Evolutionary conservation across 2,797 vertebrate genomes (phyloP), one percentile per base, ranked within the genome.

Genomic region (Chaunax sp.): DNA sequence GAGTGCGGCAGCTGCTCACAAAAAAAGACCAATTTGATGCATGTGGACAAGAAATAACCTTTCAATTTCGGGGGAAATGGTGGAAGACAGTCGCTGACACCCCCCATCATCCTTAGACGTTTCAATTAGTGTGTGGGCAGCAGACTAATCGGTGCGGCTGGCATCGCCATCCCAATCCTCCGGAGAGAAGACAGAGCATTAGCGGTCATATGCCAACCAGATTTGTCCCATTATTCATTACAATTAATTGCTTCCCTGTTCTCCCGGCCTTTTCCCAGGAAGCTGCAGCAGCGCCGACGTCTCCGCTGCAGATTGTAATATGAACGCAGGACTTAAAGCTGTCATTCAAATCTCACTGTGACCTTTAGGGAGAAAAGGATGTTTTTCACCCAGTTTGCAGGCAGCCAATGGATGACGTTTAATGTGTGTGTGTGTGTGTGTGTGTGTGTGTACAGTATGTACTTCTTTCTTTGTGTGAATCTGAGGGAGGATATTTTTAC

Each of bases 161-260:
- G 92, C 57, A 94, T 95, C 95, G 91, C 91, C 88, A 83, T 92
- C 94, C 92, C 95, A 94, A 97, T 95, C 93, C 95, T 89, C 94
- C 89, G 86, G 94, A 93, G 95, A 1, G 1, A 15, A 23, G 26
- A 26, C 94, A 90, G 93, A 75, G 93, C 94, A 94, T 95, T 92
- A 94, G 93, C 89, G 94, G 92, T 93, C 94, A 94, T 94, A 95
- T 94, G 95, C 94, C 95, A 94, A 91, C 91, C 94, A 95, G 93
- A 96, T 96, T 97, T 96, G 95, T 96, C 94, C 94, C 93, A 93
- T 96, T 96, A 97, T 96, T 95, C 94, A 95, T 95, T 93, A 94
- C 95, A 94, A 94, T 96, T 96, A 98, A 97, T 96, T 96, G 93
- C 95, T 93, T 77, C 81, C 93, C 92, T 87, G 92, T 88, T 93